Evolutionary conservation across 2,113 vertebrate species (phyloP).

Genomic region (Caloenas nicobarica): DNA sequence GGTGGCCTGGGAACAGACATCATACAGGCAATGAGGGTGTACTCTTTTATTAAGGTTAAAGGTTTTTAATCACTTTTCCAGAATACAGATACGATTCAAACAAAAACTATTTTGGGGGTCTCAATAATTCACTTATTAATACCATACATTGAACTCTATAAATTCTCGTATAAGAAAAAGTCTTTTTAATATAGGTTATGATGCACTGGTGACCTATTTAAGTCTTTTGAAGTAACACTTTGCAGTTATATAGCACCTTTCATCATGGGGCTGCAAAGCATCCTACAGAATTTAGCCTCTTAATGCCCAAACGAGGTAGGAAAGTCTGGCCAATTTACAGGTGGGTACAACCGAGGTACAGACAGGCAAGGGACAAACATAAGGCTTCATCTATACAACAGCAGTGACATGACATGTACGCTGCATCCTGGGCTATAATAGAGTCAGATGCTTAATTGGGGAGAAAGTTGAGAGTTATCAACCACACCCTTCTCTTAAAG

Average conservation of each 20-base stretch:
- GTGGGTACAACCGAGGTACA: conserved; percentile 9
- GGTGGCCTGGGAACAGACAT: too few species aligned
- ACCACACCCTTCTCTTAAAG: background rate
- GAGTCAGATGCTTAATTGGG: background rate
- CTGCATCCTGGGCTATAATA: background rate
- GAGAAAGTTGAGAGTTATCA: background rate
- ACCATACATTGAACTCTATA: conserved; percentile 51
- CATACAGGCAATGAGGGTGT: background rate
- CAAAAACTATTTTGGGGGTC: conserved; percentile 22
- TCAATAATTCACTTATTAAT: conserved; percentile 50
- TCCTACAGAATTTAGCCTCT: conserved; percentile 21
- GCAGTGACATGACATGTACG: accelerated
- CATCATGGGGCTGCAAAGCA: conserved; percentile 16
- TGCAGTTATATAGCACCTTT: conserved; percentile 61
- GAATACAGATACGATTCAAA: conserved; percentile 54
- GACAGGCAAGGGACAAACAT: background rate
- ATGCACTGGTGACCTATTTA: conserved; percentile 10
- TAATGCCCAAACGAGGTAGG: conserved; percentile 51
- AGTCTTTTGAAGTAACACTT: conserved; percentile 29
- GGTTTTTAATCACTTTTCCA: conserved; percentile 57
- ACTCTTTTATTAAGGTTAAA: conserved; percentile 29
- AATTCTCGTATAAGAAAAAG: conserved; percentile 50
- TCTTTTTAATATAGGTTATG: conserved; percentile 20
- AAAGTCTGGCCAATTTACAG: conserved; percentile 14
- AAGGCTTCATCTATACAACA: background rate